Percentiles rank a stretch among this genome's conserved stretches.
These are phyloP conservation scores for Puffinus mauretanicus DNA, from an alignment of 2,113 vertebrate species.

Conservation along the genomic window DNA sequence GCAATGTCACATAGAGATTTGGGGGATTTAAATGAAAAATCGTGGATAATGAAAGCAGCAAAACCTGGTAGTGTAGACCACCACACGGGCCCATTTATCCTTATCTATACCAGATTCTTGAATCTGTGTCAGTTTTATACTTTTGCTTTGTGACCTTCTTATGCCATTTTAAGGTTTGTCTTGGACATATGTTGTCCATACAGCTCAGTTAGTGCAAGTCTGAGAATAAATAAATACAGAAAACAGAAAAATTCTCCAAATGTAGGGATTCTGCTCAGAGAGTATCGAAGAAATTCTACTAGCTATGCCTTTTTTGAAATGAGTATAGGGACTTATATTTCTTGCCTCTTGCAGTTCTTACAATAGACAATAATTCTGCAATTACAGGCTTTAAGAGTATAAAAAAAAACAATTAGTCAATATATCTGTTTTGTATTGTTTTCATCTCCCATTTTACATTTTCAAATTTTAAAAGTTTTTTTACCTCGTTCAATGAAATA, in stretches of 20 bases:
- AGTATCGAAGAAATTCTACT: background rate
- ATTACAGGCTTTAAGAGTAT: background rate
- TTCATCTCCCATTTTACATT: background rate
- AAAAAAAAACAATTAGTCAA: background rate
- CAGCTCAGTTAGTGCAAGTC: background rate
- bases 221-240: background rate
- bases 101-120: background rate
- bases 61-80: background rate
- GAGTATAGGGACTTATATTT: accelerated
- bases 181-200: background rate
- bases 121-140: background rate
- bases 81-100: background rate
- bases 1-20: background rate
- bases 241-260: background rate
- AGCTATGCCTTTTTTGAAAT: background rate
- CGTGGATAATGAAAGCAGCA: background rate
- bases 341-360: background rate
- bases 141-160: background rate
- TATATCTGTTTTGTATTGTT: background rate
- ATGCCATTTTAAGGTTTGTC: background rate
- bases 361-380: background rate
- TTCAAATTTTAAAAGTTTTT: background rate
- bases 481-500: background rate
- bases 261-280: background rate
- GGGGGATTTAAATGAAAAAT: background rate